Evolutionary conservation across 2,113 vertebrate genomes (phyloP).

Genomic region (Gallinago jamesoni): DNA sequence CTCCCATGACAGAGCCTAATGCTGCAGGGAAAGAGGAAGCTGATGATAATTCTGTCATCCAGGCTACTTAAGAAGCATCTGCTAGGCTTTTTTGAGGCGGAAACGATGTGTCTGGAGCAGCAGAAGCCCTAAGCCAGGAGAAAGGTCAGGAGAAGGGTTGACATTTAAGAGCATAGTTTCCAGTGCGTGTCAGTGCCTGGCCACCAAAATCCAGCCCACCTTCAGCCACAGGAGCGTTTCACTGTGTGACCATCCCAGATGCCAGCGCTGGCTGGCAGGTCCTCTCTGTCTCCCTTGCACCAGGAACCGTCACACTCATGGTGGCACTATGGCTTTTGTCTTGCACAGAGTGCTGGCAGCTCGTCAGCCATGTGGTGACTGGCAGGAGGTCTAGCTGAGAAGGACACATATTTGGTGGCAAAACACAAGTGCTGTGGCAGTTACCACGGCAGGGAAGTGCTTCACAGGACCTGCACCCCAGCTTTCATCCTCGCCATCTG

Average conservation of each 20-base stretch:
- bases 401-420: fast-evolving
- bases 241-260: fast-evolving
- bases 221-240: fast-evolving
- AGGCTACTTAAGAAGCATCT: not conserved
- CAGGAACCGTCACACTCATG: fast-evolving
- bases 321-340: not conserved
- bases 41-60: not conserved
- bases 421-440: not conserved
- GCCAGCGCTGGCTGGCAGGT: not conserved
- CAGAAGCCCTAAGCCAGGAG: not conserved
- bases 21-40: not conserved
- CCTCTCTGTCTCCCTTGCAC: not conserved
- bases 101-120: not conserved
- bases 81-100: not conserved
- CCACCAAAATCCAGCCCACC: not conserved
- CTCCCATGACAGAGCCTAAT: not conserved
- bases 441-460: not conserved
- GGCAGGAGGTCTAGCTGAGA: not conserved
- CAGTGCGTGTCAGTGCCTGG: fast-evolving
- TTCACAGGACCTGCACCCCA: not conserved
- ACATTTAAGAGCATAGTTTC: not conserved
- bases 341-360: not conserved
- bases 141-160: not conserved
- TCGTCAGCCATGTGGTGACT: fast-evolving
- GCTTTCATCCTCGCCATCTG: not conserved